phyloP scores from a whole-genome alignment of 92 coral and sea anemone genomes.

The Hydrozoanthus gracilis region DNA sequence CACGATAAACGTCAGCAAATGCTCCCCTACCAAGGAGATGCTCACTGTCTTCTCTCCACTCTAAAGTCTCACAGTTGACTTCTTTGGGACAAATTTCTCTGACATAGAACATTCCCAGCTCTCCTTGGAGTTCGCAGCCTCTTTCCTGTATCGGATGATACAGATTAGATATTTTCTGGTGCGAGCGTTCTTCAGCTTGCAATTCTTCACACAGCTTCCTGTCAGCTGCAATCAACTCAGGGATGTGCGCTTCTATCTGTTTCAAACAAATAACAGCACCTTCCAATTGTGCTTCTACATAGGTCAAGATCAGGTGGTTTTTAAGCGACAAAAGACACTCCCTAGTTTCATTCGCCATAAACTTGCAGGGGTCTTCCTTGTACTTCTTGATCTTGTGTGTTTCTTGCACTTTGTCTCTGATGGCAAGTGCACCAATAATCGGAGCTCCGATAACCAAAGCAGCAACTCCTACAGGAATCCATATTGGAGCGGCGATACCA shows the following conservation, averaged over 20 bases:
- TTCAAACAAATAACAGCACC: constrained; percentile 37
- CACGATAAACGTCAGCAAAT: constrained; percentile 61
- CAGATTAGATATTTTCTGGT: not conserved
- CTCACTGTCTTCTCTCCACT: constrained; percentile 47
- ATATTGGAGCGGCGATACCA: constrained; percentile 52
- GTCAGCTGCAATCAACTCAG: constrained; percentile 37
- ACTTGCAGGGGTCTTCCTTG: constrained; percentile 38
- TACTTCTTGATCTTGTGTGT: constrained; percentile 20
- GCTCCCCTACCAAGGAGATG: constrained; percentile 52
- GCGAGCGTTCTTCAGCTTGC: not conserved
- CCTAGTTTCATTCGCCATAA: constrained; percentile 38
- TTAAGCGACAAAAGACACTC: constrained; percentile 12
- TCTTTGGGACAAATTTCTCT: not conserved
- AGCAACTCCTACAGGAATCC: constrained; percentile 59
- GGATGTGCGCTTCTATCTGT: too few species aligned
- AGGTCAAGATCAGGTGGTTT: not conserved
- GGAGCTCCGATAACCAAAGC: constrained; percentile 53
- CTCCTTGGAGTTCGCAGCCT: not conserved
- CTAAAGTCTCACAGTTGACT: constrained; percentile 36
- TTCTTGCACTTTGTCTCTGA: constrained; percentile 47
- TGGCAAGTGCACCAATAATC: constrained; percentile 34
- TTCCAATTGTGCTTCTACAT: constrained; percentile 35
- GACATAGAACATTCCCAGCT: too few species aligned
- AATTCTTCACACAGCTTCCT: constrained; percentile 38
- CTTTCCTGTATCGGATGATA: constrained; percentile 39